phyloP scores from a whole-genome alignment of 2,888 invertebrate species.

The Caenorhabditis virilis region DNA sequence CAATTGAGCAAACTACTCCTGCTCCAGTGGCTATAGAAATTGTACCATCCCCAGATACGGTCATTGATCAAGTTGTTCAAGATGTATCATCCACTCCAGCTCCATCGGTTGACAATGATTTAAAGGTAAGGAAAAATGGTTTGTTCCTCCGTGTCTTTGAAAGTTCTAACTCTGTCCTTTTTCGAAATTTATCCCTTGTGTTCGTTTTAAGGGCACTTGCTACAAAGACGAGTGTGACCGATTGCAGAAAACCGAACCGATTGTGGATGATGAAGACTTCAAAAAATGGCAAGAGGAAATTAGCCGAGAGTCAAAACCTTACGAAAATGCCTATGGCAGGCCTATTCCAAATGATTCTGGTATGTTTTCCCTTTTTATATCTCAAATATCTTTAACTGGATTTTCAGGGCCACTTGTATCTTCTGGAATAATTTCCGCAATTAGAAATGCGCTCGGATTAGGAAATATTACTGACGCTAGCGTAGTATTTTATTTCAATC shows the following conservation, averaged over 20 bases:
- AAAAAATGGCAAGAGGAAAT: constrained; percentile 22
- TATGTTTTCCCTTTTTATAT: not conserved
- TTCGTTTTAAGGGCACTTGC: constrained; percentile 26
- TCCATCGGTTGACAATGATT: constrained; percentile 6
- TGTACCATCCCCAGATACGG: not conserved
- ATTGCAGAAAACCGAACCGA: constrained; percentile 30
- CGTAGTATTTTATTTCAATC: constrained; percentile 38
- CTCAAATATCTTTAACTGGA: not conserved
- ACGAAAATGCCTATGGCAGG: not conserved
- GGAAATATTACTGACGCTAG: constrained; percentile 22
- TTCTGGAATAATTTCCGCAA: constrained; percentile 11
- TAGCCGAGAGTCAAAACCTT: not conserved
- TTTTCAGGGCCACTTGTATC: constrained; percentile 8
- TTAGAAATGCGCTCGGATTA: constrained; percentile 13
- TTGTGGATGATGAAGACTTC: constrained; percentile 22
- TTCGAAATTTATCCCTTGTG: constrained; percentile 4
- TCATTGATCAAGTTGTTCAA: not conserved
- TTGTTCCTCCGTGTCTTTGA: not conserved
- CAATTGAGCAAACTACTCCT: constrained; percentile 1
- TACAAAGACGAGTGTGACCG: constrained; percentile 38
- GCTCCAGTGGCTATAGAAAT: not conserved
- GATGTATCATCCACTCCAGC: not conserved
- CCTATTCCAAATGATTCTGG: not conserved
- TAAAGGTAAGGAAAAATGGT: constrained; percentile 1
- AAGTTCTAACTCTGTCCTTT: not conserved